Evolutionary conservation across 2,113 vertebrate genomes (phyloP), one percentile per base, ranked within the genome.

Genomic region (Salvelinus sp.): DNA sequence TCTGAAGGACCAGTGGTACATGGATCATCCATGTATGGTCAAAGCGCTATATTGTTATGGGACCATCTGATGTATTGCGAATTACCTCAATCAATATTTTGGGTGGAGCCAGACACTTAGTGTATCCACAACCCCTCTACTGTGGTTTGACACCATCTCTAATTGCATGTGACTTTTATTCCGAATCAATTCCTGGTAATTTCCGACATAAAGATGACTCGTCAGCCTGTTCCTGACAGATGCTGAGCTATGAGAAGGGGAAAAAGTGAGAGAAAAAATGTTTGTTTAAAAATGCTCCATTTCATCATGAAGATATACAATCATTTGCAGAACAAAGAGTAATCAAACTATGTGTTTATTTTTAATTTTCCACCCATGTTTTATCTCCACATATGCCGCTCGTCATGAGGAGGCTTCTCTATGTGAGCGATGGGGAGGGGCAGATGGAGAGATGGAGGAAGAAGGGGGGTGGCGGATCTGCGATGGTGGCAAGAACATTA

Each of bases 401-500:
- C 84, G 80, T 88, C 72, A 81, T 75, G 13, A 44, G 69, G 70
- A 10, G 38, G 38, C 38, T 44, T 44, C 38, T 2, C 38, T 66
- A 83, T 80, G 79, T 60, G 75, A 74, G 63, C 38, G 60, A 71
- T 70, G 64, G 54, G 48, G 64, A 65, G 44, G 28, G 23, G 38
- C 14, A 30, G 14, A 20, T 77, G 27, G 65, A 57, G 72, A 13
- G 20, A 22, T 18, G 28, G 50, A 66, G 47, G 48, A 48, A 25
- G n/a, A 44, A 18, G 38, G 28, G 27, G 16, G 62, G 16, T 0
- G 54, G 18, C 66, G 73, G 28, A 60, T 48, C 74, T 65, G 84
- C 63, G 28, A 28, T 69, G 60, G 93, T 94, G 93, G 76, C 60
- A 28, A 94, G 93, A 95, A 95, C 94, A 95, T 95, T 95, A 96